These are phyloP conservation scores for Dicroscelio sp. DNA, from an alignment of 2,888 invertebrate genomes.

Conservation along the genomic window DNA sequence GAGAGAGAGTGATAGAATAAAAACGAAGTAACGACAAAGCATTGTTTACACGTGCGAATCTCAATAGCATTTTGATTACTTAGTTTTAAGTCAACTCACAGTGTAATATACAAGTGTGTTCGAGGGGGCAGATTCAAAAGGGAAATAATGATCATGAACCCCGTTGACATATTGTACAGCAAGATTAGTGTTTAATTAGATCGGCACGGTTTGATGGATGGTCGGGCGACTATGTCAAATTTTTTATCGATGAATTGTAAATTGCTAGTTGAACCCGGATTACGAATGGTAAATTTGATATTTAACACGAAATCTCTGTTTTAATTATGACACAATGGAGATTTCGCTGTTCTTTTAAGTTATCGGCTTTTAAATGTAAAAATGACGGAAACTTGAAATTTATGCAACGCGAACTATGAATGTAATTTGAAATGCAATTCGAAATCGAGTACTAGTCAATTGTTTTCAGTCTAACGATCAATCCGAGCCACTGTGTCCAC, in stretches of 20 bases:
- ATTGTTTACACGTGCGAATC: conserved; percentile 70
- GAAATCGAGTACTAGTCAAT: conserved; percentile 60
- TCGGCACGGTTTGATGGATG: no score
- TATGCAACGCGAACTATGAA: no score
- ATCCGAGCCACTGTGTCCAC: conserved; percentile 64
- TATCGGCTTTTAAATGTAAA: no score
- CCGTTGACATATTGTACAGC: conserved; percentile 76
- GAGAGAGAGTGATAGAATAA: background rate
- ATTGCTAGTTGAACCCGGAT: no score
- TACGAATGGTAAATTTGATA: no score
- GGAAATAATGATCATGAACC: conserved; percentile 53
- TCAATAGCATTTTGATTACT: conserved; percentile 77
- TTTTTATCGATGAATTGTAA: background rate
- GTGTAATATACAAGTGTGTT: conserved; percentile 74
- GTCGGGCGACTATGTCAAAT: conserved; percentile 28
- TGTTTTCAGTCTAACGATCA: conserved; percentile 21
- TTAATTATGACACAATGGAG: no score
- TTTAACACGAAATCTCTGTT: no score
- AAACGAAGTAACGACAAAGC: conserved; percentile 41
- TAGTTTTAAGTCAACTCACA: conserved; percentile 76
- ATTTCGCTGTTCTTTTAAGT: no score
- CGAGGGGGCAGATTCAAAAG: conserved; percentile 58
- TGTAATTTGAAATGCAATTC: background rate
- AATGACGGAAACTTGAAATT: no score
- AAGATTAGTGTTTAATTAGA: conserved; percentile 72